phyloP scores from a whole-genome alignment of 2,797 vertebrate genomes.

The Sebastes elongatus region DNA sequence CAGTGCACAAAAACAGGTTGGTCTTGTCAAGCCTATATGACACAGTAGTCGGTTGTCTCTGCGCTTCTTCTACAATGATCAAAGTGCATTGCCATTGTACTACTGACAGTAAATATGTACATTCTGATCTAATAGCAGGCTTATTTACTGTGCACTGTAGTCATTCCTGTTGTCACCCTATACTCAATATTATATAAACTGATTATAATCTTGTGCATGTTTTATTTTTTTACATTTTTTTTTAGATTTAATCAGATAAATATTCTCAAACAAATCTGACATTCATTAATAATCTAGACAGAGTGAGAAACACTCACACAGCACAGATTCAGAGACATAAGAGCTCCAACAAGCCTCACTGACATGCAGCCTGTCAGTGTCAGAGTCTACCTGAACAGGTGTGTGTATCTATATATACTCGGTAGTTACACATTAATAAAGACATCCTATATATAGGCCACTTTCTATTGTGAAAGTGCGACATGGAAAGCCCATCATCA shows the following conservation, averaged over 20 bases:
- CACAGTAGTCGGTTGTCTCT: slow-evolving; percentile 34
- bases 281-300: not conserved
- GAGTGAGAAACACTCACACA: not conserved
- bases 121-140: not conserved
- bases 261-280: not conserved
- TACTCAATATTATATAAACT: not conserved
- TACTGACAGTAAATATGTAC: not conserved
- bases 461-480: not conserved
- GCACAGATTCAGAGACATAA: not conserved
- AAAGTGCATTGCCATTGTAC: slow-evolving; percentile 24
- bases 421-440: slow-evolving; percentile 38
- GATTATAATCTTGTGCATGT: not conserved
- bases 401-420: not conserved
- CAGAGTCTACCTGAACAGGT: slow-evolving; percentile 35
- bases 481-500: not conserved
- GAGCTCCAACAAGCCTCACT: not conserved
- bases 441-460: fast-evolving
- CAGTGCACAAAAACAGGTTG: slow-evolving; percentile 84
- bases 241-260: not conserved
- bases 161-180: not conserved
- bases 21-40: slow-evolving; percentile 77
- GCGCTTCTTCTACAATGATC: slow-evolving; percentile 20
- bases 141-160: not conserved
- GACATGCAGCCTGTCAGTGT: not conserved
- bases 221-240: fast-evolving